These are phyloP conservation scores for Diplodus puntazzo DNA, from an alignment of 2,797 vertebrate species.

Conservation along the genomic window DNA sequence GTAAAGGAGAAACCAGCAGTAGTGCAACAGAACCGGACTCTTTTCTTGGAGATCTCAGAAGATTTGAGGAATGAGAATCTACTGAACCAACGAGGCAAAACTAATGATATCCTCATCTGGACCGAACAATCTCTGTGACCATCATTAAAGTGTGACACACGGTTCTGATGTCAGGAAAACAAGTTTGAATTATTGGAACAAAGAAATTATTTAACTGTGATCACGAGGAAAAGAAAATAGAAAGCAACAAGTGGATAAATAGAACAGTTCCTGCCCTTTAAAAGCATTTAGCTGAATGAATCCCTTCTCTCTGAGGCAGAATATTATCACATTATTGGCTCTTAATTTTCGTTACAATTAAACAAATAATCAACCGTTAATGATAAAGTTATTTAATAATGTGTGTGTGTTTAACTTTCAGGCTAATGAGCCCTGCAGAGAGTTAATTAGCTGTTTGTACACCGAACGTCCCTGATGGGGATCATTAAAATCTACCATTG, in stretches of 20 bases:
- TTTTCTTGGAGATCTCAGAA: no score
- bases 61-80: no score
- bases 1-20: no score
- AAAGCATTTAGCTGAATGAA: conserved; percentile 4
- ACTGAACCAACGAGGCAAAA: no score
- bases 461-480: background rate
- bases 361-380: conserved; percentile 8
- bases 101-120: no score
- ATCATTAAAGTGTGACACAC: background rate
- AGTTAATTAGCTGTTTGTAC: conserved; percentile 26
- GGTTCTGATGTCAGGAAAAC: background rate
- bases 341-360: conserved; percentile 3
- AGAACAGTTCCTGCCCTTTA: background rate
- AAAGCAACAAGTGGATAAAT: background rate
- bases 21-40: no score
- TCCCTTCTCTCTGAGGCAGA: background rate
- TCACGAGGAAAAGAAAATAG: background rate
- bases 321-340: background rate
- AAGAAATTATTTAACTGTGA: background rate
- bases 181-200: background rate
- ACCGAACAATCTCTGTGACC: background rate
- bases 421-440: conserved; percentile 13
- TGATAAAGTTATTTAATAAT: background rate
- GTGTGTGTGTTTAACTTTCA: background rate
- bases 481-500: background rate